Base-by-base conservation (phyloP, 2,888 invertebrate species). In the Masnerella sp. region DNA sequence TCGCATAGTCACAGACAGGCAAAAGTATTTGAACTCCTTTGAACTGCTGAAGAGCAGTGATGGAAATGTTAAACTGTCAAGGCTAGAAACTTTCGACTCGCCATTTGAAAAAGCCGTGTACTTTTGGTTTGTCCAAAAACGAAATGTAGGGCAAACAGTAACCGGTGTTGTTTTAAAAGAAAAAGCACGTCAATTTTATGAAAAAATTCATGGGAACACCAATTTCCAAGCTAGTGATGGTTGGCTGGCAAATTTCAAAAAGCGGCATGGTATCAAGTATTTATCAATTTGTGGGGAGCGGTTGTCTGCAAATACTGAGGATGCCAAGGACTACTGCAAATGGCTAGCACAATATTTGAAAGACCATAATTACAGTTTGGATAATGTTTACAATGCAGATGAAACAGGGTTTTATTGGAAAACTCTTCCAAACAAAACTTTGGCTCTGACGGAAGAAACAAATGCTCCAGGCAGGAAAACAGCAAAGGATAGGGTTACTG, bases 31-130 rank as follows among this genome's bases (percentile, higher is more conserved):
- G 18, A 4, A 42, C 32, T 17, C 18, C 9, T 11, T 45, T 1
- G 17, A 43, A 15, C 20, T 11, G 5, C 2, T 36, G 36, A 36
- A 12, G 3, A 9, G 4, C 4, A 12, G 36, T 8, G 3, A 45
- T 2, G 58, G 58, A 1, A 45, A 43, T 14, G 5, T 36, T 0
- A 20, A 58, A 15, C 15, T 17, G 1, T 40, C 20, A 4, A 43
- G 25, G 14, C 3, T 43, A n/a, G 9, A 7, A 11, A 11, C 5
- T 15, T 14, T 45, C 1, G 12, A 22, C 0, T 45, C 58, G 2
- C n/a, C 11, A 0, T 58, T 45, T 25, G 58, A 58, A 36, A 12
- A 58, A 36, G 34, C 45, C 4, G 8, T 45, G 1, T 58, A 45
- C 12, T 45, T 34, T 36, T 56, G 56, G 56, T 42, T 42, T 42